Conservation (phyloP, 2,888 invertebrate species). For the Ptilodon capucinus region DNA sequence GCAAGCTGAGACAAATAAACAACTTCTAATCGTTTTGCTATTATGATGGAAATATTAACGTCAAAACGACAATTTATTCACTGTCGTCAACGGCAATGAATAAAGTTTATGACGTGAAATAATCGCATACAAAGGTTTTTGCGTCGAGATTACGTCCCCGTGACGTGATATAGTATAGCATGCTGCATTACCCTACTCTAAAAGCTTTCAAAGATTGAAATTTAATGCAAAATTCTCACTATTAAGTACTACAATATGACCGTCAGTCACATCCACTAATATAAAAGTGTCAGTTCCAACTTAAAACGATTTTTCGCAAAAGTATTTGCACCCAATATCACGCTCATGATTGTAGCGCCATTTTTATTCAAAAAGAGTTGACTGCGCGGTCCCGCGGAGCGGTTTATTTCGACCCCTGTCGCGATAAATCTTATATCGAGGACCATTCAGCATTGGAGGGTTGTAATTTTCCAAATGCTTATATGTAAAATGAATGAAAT, state of each 20-base stretch:
- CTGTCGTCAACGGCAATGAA: background rate
- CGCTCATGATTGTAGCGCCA: background rate
- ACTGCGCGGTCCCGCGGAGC: background rate
- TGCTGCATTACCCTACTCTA: background rate
- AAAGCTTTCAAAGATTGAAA: background rate
- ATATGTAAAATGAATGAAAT: too few relatives aligned
- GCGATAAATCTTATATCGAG: background rate
- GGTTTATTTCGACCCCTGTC: background rate
- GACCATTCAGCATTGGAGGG: background rate
- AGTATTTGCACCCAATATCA: background rate
- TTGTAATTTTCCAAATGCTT: background rate
- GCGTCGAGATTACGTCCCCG: background rate
- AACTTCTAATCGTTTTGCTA: too few relatives aligned
- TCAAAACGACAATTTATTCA: background rate
- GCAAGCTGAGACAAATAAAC: background rate
- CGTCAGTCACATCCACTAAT: background rate
- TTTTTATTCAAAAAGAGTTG: background rate
- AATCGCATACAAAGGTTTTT: background rate
- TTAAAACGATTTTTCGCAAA: background rate
- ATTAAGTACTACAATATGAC: background rate
- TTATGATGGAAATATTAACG: background rate
- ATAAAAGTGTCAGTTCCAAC: background rate
- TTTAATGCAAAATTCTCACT: background rate
- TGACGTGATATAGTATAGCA: background rate
- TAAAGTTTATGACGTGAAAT: background rate